phyloP scores from a whole-genome alignment of 2,888 invertebrate species.

The Sisyra nigra region DNA sequence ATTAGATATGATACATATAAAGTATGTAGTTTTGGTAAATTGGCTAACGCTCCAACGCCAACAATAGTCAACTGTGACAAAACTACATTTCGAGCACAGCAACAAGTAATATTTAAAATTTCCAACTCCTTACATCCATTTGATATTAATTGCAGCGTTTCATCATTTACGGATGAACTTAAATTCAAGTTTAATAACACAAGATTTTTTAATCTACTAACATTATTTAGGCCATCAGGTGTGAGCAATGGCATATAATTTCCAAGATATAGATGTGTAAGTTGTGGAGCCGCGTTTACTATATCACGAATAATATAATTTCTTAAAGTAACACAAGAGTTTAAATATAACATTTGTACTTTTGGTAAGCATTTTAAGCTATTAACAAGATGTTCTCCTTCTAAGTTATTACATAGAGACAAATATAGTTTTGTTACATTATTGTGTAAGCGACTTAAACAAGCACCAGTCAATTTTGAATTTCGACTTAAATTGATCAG shows the following conservation, averaged over 20 bases:
- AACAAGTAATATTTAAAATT: slow-evolving; percentile 2
- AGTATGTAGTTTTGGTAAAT: slow-evolving; percentile 1
- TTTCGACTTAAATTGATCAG: slow-evolving; percentile 4
- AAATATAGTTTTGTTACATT: not conserved
- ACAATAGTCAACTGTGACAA: not conserved
- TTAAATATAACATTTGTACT: not conserved
- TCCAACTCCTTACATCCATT: slow-evolving; percentile 1
- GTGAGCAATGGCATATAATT: slow-evolving; percentile 5
- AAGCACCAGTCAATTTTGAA: slow-evolving; percentile 1
- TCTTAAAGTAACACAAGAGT: slow-evolving; percentile 1
- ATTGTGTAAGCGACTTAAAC: not conserved
- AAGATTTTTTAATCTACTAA: slow-evolving; percentile 1
- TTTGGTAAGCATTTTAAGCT: not conserved
- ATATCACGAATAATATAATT: slow-evolving; percentile 3
- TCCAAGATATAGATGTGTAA: slow-evolving; percentile 2
- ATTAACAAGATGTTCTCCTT: not conserved
- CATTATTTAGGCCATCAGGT: not conserved
- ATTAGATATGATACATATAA: not conserved
- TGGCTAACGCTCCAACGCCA: slow-evolving; percentile 2
- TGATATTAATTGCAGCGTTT: slow-evolving; percentile 2
- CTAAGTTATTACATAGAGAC: not conserved
- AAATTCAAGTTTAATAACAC: slow-evolving; percentile 1
- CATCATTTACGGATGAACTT: slow-evolving; percentile 3
- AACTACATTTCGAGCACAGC: not conserved
- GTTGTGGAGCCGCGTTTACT: not conserved